Base-by-base conservation (phyloP, 2,113 vertebrate species). In the Oncorhynchus kisutch region DNA sequence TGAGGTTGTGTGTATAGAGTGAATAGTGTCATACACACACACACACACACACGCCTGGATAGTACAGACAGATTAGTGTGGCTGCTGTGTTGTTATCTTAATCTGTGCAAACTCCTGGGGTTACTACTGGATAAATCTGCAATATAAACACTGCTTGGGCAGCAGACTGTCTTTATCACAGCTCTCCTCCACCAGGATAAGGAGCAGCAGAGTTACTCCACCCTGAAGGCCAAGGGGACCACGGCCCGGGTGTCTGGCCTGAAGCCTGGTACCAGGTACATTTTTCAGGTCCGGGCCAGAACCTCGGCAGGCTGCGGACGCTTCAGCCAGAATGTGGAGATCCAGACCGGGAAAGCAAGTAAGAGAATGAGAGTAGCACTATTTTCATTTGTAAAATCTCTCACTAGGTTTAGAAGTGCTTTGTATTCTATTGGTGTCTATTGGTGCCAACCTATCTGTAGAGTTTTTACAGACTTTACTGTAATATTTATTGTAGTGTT, bases 281-380 rank as follows among this genome's bases (percentile, higher is more conserved):
- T 98, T 69, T 99, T 99, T 92, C 98, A 99, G 93, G 95, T 99
- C 67, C 95, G 98, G 72, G 98, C 98, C 66, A 94, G 98, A 73
- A 99, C 97, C 0, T 99, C 97, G 0, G 98, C 98, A 0, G 98
- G 98, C 79, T 97, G 95, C 0, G 98, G 98, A 2, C 95, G 92
- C 79, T 99, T 98, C 93, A 99, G 98, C 75, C 96, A 96, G 82
- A 94, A 94, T 0, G 90, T 99, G 82, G 97, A 99, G 88, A 96
- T 98, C 78, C 96, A 96, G 87, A 99, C 97, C 0, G 95, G 95
- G 71, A 97, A 97, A 93, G 94, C 95, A 72, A 93, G 97, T 99
- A 86, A 27, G 72, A 12, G 39, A 11, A 45, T 2, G 39, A 45
- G 39, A 45, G 39, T 45, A 45, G 39, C 39, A 45, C 2, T 45